Conservation (phyloP, 2,113 vertebrate species). For the Podarcis muralis region DNA sequence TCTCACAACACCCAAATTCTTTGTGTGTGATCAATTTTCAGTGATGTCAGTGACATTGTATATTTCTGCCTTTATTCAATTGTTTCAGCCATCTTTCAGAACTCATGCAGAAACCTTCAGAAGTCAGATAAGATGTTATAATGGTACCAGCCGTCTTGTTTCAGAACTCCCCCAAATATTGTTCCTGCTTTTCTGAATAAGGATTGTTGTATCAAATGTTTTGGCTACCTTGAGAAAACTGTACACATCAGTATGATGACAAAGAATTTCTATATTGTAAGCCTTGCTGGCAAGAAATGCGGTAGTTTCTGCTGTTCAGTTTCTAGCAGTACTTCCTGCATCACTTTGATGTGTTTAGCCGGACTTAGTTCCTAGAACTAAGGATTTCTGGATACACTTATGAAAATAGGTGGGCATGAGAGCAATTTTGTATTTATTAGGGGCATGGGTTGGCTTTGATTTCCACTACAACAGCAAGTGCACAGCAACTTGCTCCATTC, state of each 20-base stretch:
- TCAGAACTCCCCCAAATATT: background rate
- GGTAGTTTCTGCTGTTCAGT: background rate
- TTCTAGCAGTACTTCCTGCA: background rate
- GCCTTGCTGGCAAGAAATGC: background rate
- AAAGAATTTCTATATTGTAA: background rate
- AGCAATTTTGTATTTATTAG: background rate
- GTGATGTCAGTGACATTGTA: conserved; percentile 24
- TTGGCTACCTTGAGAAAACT: background rate
- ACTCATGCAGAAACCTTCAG: background rate
- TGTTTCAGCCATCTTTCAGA: background rate
- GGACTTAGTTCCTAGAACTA: background rate
- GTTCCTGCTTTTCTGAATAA: background rate
- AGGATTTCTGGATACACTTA: background rate
- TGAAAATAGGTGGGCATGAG: background rate
- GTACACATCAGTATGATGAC: background rate
- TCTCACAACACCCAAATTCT: background rate
- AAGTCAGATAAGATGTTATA: background rate
- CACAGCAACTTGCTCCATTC: background rate
- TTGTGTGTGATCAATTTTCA: conserved; percentile 16
- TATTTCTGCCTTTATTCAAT: background rate
- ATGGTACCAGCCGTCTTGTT: background rate
- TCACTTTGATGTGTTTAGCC: background rate
- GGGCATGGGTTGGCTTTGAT: background rate
- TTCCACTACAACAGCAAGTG: background rate
- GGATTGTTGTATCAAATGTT: background rate